Evolutionary conservation across 1,140 invertebrate species (phyloP).

Genomic region (Chlorops oryzae): DNA sequence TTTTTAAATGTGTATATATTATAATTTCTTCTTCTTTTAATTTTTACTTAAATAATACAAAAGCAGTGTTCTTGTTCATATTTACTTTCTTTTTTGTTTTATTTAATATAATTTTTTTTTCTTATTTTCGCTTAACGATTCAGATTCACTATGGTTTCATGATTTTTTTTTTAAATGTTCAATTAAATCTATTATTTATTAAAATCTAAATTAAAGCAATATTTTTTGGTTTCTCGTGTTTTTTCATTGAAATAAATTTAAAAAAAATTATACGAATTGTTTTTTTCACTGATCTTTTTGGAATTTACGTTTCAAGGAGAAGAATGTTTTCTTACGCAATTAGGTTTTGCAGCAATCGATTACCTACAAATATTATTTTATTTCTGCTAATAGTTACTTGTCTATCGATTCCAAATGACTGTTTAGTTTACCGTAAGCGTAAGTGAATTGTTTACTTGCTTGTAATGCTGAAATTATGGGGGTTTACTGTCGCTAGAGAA

Average conservation of each 20-base stretch:
- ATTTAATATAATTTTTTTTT: constrained; percentile 25
- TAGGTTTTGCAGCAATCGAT: background rate
- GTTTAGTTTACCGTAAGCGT: constrained; percentile 14
- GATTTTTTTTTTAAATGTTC: constrained; percentile 12
- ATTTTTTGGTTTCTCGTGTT: constrained; percentile 5
- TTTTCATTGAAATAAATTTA: constrained; percentile 16
- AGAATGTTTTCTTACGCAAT: background rate
- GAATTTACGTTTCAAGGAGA: background rate
- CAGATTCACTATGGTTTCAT: constrained; percentile 29
- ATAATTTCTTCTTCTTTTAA: constrained; percentile 19
- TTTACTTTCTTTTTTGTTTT: constrained; percentile 22
- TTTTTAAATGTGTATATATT: constrained; percentile 17
- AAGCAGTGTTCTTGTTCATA: constrained; percentile 43
- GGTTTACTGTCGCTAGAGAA: constrained; percentile 17
- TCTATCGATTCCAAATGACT: constrained; percentile 1
- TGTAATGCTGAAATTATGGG: constrained; percentile 16
- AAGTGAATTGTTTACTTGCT: constrained; percentile 6
- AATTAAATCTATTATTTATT: constrained; percentile 26
- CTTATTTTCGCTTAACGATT: too few relatives aligned
- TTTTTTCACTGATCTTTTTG: background rate
- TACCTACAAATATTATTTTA: constrained; percentile 1
- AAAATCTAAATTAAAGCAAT: constrained; percentile 43
- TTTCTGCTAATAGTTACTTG: constrained; percentile 7
- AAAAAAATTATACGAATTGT: constrained; percentile 18
- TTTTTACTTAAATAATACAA: constrained; percentile 44